Evolutionary conservation across 2,888 invertebrate genomes (phyloP).

Genomic region (Acronicta alni): DNA sequence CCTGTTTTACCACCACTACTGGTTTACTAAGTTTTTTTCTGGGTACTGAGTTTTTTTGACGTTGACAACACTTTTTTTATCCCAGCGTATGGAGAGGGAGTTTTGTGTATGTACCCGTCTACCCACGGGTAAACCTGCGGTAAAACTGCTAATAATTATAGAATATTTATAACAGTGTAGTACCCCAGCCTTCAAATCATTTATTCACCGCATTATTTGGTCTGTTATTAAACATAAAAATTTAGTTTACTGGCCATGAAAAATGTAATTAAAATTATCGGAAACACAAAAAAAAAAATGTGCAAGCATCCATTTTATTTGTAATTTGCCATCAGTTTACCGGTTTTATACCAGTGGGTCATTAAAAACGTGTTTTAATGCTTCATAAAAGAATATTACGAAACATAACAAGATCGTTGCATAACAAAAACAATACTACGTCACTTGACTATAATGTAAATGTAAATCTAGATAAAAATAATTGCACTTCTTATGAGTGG

Average conservation of each 20-base stretch:
- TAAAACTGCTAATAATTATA: no score
- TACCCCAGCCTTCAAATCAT: no score
- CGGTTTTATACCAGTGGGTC: constrained; percentile 21
- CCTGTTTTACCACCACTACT: no score
- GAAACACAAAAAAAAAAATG: neutral
- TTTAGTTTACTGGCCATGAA: neutral
- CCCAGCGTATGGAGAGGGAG: no score
- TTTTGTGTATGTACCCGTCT: no score
- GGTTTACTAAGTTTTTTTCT: no score
- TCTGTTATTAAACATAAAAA: no score
- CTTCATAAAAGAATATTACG: constrained; percentile 24
- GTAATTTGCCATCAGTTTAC: constrained; percentile 27
- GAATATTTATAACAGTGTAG: no score
- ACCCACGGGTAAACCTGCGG: no score
- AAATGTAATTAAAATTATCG: neutral
- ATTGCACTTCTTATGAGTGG: neutral
- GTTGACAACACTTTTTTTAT: no score
- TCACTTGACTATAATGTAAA: constrained; percentile 2
- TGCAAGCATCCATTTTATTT: constrained; percentile 7
- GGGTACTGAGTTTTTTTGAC: no score
- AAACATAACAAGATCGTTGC: constrained; percentile 21
- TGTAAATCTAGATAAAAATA: neutral
- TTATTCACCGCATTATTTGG: no score
- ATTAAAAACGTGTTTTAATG: constrained; percentile 43
- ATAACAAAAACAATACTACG: constrained; percentile 20